These are phyloP conservation scores for Ceratothoa steindachneri DNA, from an alignment of 2,888 invertebrate genomes.

Conservation along the genomic window DNA sequence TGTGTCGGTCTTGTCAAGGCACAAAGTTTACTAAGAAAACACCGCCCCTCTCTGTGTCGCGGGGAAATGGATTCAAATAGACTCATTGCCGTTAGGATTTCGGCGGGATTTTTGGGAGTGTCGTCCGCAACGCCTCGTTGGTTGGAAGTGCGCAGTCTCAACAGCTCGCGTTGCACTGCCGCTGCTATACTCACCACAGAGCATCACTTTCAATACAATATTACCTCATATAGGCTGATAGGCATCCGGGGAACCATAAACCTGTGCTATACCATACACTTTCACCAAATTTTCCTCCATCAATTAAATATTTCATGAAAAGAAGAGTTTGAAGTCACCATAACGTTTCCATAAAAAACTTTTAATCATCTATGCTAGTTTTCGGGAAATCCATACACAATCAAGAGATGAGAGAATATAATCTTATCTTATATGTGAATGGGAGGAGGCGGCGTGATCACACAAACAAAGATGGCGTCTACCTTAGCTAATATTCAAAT, in stretches of 20 bases:
- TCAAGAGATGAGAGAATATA: slow-evolving; percentile 2
- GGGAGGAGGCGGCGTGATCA: background rate
- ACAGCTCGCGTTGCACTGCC: slow-evolving; percentile 3
- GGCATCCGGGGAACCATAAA: slow-evolving; percentile 12
- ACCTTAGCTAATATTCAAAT: slow-evolving; percentile 5
- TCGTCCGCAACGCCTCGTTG: slow-evolving; percentile 33
- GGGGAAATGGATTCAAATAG: slow-evolving; percentile 46
- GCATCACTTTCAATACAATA: slow-evolving; percentile 8
- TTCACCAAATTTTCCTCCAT: slow-evolving; percentile 5
- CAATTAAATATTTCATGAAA: background rate
- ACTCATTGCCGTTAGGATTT: slow-evolving; percentile 45
- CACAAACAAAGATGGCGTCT: slow-evolving; percentile 11
- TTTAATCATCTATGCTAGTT: slow-evolving; percentile 3
- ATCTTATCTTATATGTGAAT: background rate
- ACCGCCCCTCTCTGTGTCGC: slow-evolving; percentile 44
- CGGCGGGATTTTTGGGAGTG: slow-evolving; percentile 44
- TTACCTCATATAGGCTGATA: slow-evolving; percentile 15
- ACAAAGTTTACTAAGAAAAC: slow-evolving; percentile 47
- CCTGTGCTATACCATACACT: slow-evolving; percentile 6
- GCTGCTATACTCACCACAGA: slow-evolving; percentile 8
- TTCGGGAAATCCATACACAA: background rate
- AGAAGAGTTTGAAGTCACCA: background rate
- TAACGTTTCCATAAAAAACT: background rate
- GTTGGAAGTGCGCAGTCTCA: slow-evolving; percentile 42
- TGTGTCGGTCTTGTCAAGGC: slow-evolving; percentile 45